Percentiles rank a stretch among this genome's conserved stretches.
Evolutionary conservation across 2,797 vertebrate genomes (phyloP).

Genomic region (Craterocephalus amniculus): DNA sequence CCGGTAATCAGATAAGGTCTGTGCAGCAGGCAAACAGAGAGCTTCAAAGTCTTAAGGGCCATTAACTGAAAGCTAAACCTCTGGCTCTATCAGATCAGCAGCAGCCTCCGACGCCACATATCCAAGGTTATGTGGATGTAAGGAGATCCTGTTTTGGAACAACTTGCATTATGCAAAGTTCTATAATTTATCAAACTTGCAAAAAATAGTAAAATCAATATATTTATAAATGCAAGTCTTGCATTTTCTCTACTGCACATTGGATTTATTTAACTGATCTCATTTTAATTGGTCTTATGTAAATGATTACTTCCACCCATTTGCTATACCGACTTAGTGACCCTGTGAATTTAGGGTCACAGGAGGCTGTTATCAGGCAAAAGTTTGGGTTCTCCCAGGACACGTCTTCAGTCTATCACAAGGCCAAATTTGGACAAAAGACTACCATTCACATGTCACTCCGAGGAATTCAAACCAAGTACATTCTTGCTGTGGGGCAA

Average conservation of each 20-base stretch:
- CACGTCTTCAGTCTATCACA: too few relatives aligned
- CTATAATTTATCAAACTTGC: neutral
- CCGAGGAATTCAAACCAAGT: neutral
- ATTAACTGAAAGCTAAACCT: slow-evolving; percentile 79
- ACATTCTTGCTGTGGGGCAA: neutral
- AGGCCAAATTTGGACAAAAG: too few relatives aligned
- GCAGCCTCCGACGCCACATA: slow-evolving; percentile 36
- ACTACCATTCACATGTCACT: too few relatives aligned
- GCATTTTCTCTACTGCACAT: neutral
- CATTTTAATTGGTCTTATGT: neutral
- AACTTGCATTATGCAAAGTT: neutral
- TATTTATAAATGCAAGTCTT: neutral
- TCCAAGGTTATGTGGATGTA: slow-evolving; percentile 49
- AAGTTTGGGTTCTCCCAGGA: neutral
- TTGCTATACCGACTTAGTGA: neutral
- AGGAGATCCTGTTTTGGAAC: slow-evolving; percentile 25
- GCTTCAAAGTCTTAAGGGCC: slow-evolving; percentile 73
- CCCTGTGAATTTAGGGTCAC: neutral
- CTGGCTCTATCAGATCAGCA: slow-evolving; percentile 45
- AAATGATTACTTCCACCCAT: neutral
- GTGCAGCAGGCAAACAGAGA: slow-evolving; percentile 67
- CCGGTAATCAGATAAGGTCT: slow-evolving; percentile 82
- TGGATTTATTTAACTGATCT: neutral
- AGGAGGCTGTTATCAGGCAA: neutral
- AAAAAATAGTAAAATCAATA: neutral